phyloP scores from a whole-genome alignment of 2,888 invertebrate species.

The Dynastes maya region DNA sequence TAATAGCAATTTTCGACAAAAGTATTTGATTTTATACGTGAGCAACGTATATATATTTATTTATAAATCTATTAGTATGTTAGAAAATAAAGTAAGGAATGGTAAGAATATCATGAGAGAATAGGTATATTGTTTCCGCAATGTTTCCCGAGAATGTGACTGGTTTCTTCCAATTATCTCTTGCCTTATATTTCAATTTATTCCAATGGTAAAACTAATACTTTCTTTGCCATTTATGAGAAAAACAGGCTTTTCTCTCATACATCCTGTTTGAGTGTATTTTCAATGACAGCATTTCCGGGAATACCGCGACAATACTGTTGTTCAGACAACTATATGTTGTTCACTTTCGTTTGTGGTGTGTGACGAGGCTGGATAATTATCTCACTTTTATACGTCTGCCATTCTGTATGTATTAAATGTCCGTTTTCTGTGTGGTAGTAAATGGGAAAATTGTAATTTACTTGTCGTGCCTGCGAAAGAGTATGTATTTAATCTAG shows the following conservation, averaged over 20 bases:
- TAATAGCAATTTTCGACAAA: too few species aligned
- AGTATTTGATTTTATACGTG: too few species aligned
- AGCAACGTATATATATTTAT: too few species aligned
- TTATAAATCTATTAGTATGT: background rate
- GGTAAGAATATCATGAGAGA: too few species aligned
- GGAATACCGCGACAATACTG: background rate
- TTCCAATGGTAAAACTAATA: background rate
- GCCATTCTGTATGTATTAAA: background rate
- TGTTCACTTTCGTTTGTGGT: conserved; percentile 20
- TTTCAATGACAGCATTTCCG: background rate
- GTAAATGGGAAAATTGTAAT: conserved; percentile 7
- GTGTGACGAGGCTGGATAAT: conserved; percentile 10
- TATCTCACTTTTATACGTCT: background rate
- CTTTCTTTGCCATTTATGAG: conserved; percentile 7
- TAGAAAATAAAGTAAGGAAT: too few species aligned
- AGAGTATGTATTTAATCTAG: background rate
- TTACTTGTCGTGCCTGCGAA: background rate
- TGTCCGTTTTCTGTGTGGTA: background rate
- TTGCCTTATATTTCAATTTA: too few species aligned
- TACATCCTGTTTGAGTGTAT: background rate
- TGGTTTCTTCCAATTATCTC: too few species aligned
- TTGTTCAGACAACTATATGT: conserved; percentile 2
- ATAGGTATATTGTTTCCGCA: too few species aligned
- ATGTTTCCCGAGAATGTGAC: too few species aligned
- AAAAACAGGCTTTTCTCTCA: background rate